Base-by-base conservation (phyloP, 2,888 invertebrate species). In the Amorpha juglandis region DNA sequence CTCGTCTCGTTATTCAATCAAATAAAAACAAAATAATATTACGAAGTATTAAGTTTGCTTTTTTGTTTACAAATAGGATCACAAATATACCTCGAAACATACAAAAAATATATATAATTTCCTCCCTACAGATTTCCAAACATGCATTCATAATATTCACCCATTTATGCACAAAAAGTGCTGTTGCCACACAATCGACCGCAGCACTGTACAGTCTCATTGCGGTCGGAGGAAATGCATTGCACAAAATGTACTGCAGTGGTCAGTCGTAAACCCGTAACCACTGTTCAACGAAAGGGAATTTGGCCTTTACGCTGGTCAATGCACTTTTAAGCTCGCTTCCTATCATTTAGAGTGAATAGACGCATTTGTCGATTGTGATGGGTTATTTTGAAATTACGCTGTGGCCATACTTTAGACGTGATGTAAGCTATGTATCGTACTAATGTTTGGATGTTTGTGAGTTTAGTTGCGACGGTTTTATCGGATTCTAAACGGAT, bases 171-270 rank as follows among this genome's bases (percentile, higher is more conserved):
- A 19, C 12, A 42, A 38, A 58, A 58, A 58, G 16, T 12, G 58
- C 42, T 38, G 42, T 38, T 19, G 19, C 19, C 19, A 38, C 38
- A 42, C 12, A 53, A 14, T 27, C 19, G 38, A 63, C 64, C 63
- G 64, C 33, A 50, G 65, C 51, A 51, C 68, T 58, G 68, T 68
- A 67, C 68, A 67, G 50, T 50, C 66, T 64, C 63, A 63, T 67
- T 65, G 70, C 47, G 69, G 70, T 68, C 52, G 27, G 16, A 55
- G 62, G 53, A 65, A 68, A 70, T 69, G 66, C 67, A 64, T 53
- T 66, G 55, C 65, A 58, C 58, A 58, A 42, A 58, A 72, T 69
- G 53, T 38, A 69, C 66, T 64, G 65, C 58, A 58, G 58, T 38
- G 58, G 58, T 58, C 58, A 58, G 19, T 38, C 58, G 38, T 58